Percentiles rank a stretch among this genome's conserved stretches.
Conservation (phyloP, 2,113 vertebrate species). For the Physeter macrocephalus region DNA sequence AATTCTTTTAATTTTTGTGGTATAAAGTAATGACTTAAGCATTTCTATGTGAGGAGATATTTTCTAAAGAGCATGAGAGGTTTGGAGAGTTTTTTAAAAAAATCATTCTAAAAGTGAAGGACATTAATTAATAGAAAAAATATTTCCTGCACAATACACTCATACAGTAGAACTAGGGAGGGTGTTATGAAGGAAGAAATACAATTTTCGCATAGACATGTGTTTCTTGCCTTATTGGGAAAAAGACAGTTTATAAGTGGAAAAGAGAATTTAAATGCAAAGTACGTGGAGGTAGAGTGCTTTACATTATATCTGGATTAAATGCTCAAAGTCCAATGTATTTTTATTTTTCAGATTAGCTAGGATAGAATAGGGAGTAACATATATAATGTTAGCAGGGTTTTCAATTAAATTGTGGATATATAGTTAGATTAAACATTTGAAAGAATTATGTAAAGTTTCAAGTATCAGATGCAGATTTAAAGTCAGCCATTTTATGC, state of each 20-base stretch:
- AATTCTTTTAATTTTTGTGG: not conserved
- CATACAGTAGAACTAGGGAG: not conserved
- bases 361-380: not conserved
- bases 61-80: not conserved
- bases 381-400: not conserved
- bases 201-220: not conserved
- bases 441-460: not conserved
- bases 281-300: not conserved
- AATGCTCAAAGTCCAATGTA: not conserved
- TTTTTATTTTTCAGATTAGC: conserved; percentile 20
- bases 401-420: not conserved
- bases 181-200: not conserved
- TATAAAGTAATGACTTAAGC: not conserved
- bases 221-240: not conserved
- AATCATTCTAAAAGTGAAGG: not conserved
- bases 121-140: conserved; percentile 32
- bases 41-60: not conserved
- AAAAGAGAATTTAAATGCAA: not conserved
- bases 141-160: not conserved
- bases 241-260: not conserved
- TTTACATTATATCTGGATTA: conserved; percentile 11
- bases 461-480: not conserved
- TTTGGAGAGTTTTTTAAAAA: conserved; percentile 1
- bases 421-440: not conserved
- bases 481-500: not conserved